Evolutionary conservation across 1,140 invertebrate species (phyloP), one percentile per base, ranked within the genome.

Genomic region (Triops cancriformis): DNA sequence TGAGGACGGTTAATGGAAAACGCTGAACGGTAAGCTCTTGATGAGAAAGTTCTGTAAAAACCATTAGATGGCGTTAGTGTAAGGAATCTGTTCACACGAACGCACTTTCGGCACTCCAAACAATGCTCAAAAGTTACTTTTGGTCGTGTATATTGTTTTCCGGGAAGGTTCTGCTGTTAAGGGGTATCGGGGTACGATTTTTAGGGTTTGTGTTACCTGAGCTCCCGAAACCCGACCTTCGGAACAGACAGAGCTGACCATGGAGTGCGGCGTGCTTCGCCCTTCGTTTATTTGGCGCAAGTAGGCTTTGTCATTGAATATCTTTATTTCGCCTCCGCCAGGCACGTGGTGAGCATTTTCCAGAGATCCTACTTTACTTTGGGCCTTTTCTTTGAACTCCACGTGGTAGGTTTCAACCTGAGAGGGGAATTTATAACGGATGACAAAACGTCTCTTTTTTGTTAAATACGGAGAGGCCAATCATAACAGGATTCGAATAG

Each of bases 231-330:
- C 79, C 28, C 77, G 51, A n/a, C 81, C 81, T 75, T 82, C 82
- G 18, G 81, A 82, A 73, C 51, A 64, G 18, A 64, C 3, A 23
- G 51, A 64, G 51, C 75, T 81, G 72, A 79, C 80, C 73, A 77
- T 79, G 76, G 88, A 87, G 31, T 75, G 74, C 9, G 77, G 75
- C n/a, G 64, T 27, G 73, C 77, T 79, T 77, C 89, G 87, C 77
- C 89, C 89, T 26, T 90, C 91, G 76, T 88, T 87, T 79, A 90
- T 88, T 82, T 96, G 93, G 85, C 92, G 92, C 82, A 96, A 89
- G 87, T 98, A 98, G 79, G 94, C 93, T 86, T 93, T 95, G 86
- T 96, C 94, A 84, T 96, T 93, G 85, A 96, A 97, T 83, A 96
- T 95, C 86, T 94, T 94, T 76, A 81, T 81, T 18, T 94, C 94